Evolutionary conservation across 2,797 vertebrate species (phyloP), one percentile per base, ranked within the genome.

Genomic region (Eurystomus glaucurus): DNA sequence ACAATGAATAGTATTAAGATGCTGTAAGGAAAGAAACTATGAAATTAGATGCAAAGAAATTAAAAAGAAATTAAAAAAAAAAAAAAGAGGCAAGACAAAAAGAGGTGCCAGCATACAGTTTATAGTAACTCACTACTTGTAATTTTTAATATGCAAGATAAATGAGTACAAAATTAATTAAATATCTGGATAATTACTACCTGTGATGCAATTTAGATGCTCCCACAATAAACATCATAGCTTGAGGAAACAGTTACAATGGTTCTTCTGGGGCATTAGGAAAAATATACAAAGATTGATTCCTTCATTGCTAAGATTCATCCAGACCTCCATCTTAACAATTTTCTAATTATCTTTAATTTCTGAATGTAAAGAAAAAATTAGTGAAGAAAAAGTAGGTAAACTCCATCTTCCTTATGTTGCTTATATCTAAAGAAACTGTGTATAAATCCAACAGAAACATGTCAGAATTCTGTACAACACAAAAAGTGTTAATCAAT

Each of bases 161-260:
- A 79, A 2, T 28, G 7, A 4, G 1, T 83, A 80, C 39, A 69
- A 62, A 82, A 72, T 29, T 43, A 83, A 80, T 31, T 8, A 77
- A 50, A 29, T 57, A 14, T 37, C 20, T 41, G 14, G 3, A 39
- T 74, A 90, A 84, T 68, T 91, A 26, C 20, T 37, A 29, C 5
- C 13, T 66, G 6, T 10, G 7, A 85, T 64, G 46, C 6, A 68
- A 41, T 74, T 51, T 50, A 82, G 65, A n/a, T 85, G 13, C 5
- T 74, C 14, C 26, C 22, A 37, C 4, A 43, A 2, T 72, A 65
- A 82, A 31, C 1, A 29, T 35, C 8, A 18, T 23, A 22, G 2
- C 9, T 52, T 1, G 1, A 43, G 10, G 51, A 72, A 88, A 69
- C 7, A 10, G 2, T 55, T 55, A 11, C 0, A 1, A 28, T 52